Conservation (phyloP, 2,113 vertebrate species). For the Ivindomyrus marchei region DNA sequence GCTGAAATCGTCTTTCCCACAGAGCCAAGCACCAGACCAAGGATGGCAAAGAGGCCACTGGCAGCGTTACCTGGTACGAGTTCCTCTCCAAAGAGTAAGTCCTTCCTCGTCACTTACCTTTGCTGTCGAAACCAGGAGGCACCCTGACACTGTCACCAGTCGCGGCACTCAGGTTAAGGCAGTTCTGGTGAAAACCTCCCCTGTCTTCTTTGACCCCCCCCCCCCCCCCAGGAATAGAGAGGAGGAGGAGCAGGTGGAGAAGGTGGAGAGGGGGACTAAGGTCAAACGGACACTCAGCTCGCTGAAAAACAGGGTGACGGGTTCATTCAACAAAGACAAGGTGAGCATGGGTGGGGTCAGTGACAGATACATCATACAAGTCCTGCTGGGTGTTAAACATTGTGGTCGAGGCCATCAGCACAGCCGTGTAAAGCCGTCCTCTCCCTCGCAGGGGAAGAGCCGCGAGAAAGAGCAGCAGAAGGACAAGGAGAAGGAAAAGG, state of each 20-base stretch:
- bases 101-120: not conserved
- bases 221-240: constrained; percentile 62
- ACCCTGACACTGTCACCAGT: not conserved
- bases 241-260: constrained; percentile 61
- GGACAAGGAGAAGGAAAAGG: constrained; percentile 56
- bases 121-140: not conserved
- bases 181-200: not conserved
- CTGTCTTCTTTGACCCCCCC: not conserved
- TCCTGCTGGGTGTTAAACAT: not conserved
- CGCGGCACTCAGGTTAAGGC: not conserved
- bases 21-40: constrained; percentile 66
- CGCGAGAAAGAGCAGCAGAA: constrained; percentile 59
- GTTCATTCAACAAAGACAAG: constrained; percentile 92
- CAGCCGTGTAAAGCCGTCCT: not conserved
- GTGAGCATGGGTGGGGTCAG: constrained; percentile 44
- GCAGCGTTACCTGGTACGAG: constrained; percentile 90
- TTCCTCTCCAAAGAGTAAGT: constrained; percentile 88
- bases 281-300: constrained; percentile 86
- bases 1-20: constrained; percentile 23
- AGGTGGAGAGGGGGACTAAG: constrained; percentile 69
- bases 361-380: not conserved
- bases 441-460: constrained; percentile 74
- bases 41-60: constrained; percentile 43
- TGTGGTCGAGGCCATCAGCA: not conserved
- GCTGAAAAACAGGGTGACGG: constrained; percentile 76